Evolutionary conservation across 35 echinoderm and acorn worm genomes (phyloP).

Genomic region (Heliocidaris erythrogramma): DNA sequence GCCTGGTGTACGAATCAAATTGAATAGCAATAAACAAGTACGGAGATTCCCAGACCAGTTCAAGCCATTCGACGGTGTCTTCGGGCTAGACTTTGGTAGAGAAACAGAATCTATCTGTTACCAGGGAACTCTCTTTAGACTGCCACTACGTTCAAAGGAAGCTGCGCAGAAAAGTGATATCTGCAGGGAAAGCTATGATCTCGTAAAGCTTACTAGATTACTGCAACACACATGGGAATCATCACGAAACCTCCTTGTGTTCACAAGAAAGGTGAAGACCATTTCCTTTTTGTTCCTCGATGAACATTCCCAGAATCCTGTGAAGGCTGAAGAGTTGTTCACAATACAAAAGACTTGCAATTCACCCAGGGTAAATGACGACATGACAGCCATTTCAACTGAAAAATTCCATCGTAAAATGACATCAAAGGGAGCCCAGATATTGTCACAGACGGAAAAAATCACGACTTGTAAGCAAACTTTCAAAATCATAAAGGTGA

Average conservation of each 20-base stretch:
- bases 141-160: conserved; percentile 67
- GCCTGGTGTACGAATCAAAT: conserved; percentile 51
- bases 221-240: conserved; percentile 39
- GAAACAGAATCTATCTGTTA: not conserved
- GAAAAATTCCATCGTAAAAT: not conserved
- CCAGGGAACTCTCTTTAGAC: conserved; percentile 74
- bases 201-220: conserved; percentile 42
- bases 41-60: conserved; percentile 39
- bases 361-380: not conserved
- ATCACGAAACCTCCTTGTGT: conserved; percentile 63
- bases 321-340: not conserved
- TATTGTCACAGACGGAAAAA: not conserved
- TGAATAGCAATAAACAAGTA: conserved; percentile 33
- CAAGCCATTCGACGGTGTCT: conserved; percentile 59
- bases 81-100: conserved; percentile 60
- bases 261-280: conserved; percentile 76
- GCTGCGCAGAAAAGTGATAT: conserved; percentile 52
- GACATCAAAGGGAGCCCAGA: not conserved
- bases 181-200: conserved; percentile 46
- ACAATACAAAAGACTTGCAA: not conserved
- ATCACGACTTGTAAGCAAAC: not conserved
- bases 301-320: not conserved
- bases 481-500: not conserved
- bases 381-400: not conserved
- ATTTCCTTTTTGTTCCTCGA: conserved; percentile 60